Conservation (phyloP, 2,888 invertebrate species). For the Aspidiotus destructor region DNA sequence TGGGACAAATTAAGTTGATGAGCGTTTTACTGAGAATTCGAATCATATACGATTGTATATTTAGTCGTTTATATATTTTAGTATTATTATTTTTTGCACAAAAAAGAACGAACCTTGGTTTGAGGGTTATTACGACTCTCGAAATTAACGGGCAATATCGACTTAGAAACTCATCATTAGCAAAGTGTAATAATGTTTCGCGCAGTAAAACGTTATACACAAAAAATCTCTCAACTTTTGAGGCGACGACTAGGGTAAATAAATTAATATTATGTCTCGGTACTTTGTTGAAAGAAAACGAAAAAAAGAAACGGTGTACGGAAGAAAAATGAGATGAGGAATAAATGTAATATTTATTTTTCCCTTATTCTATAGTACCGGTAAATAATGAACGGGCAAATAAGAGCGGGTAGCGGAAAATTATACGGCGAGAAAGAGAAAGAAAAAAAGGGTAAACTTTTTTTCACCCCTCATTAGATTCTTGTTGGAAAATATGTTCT, state of each 20-base stretch:
- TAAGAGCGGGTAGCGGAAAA: not conserved
- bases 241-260: conserved; percentile 1
- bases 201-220: not conserved
- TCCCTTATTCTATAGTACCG: not conserved
- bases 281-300: not conserved
- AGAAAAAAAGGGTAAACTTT: not conserved
- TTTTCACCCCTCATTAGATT: not conserved
- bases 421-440: not conserved
- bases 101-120: not conserved
- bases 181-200: not conserved
- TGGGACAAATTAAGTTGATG: too few relatives aligned
- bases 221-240: not conserved
- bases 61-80: too few relatives aligned
- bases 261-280: not conserved
- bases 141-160: not conserved
- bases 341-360: not conserved
- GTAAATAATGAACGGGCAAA: not conserved
- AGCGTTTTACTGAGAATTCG: too few relatives aligned
- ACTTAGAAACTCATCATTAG: not conserved
- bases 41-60: too few relatives aligned
- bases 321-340: not conserved
- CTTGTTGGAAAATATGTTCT: conserved; percentile 2
- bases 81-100: not conserved
- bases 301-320: not conserved
- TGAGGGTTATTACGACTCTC: not conserved